These are phyloP conservation scores for Myrmecophaga tridactyla DNA, from an alignment of 2,113 vertebrate species.

Conservation along the genomic window DNA sequence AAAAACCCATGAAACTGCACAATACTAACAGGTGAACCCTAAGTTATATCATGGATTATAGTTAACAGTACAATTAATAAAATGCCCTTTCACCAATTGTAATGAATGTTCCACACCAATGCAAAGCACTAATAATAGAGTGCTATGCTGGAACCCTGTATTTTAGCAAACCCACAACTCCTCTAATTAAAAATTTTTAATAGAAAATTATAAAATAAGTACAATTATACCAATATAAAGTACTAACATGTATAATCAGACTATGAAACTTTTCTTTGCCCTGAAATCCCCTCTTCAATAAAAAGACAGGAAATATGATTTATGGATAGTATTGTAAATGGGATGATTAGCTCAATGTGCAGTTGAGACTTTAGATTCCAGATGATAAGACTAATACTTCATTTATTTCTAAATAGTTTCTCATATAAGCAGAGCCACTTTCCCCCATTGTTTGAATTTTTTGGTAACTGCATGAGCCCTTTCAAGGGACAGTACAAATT, in stretches of 20 bases:
- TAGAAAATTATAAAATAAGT: slow-evolving; percentile 37
- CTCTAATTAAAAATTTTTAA: too few relatives aligned
- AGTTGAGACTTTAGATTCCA: not conserved
- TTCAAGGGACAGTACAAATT: not conserved
- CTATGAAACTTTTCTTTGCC: not conserved
- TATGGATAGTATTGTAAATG: not conserved
- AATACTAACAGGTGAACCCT: too few relatives aligned
- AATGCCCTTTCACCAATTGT: too few relatives aligned
- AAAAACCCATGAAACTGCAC: too few relatives aligned
- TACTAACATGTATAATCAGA: not conserved
- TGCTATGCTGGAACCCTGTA: too few relatives aligned
- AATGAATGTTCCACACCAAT: too few relatives aligned
- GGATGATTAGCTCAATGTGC: not conserved
- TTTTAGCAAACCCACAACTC: too few relatives aligned
- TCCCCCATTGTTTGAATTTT: not conserved
- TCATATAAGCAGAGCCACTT: rapidly evolving
- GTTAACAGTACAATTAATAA: too few relatives aligned
- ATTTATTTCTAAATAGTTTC: not conserved
- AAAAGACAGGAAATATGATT: not conserved
- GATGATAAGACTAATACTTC: not conserved
- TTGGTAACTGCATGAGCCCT: not conserved
- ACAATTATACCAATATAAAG: not conserved
- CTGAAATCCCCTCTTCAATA: slow-evolving; percentile 18
- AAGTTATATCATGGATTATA: too few relatives aligned
- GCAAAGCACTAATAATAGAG: too few relatives aligned